Base-by-base conservation (phyloP, 2,113 vertebrate species). In the Coreoperca whiteheadi region DNA sequence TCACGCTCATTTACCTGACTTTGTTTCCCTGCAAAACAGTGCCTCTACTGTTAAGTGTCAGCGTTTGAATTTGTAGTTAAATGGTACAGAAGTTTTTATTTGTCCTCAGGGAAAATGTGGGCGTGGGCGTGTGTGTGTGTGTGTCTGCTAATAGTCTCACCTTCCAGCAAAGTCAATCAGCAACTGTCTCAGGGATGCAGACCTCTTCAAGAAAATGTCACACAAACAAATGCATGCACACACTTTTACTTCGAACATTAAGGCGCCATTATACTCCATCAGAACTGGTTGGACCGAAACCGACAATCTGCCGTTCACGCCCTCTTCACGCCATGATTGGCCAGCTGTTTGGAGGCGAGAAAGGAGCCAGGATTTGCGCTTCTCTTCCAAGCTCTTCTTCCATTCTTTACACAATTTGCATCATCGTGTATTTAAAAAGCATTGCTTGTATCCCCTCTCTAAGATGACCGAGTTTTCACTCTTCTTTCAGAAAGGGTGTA, bases 51-150 rank as follows among this genome's bases (percentile, higher is more conserved):
- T 63, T 59, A 25, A n/a, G 46, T 50, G 46, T 56, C 61, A 37
- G 43, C 46, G 83, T 54, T 48, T 77, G 41, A 86, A 86, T 67
- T 79, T 75, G 50, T 79, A 73, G 41, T 74, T 64, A 48, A 71
- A 72, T 80, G 66, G 57, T 46, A 73, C 21, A 65, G 67, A 65
- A 20, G 43, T 53, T 81, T 85, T 74, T 86, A 46, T 91, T 86
- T 90, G 57, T 72, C 68, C 64, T 15, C n/a, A 43, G 67, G 77
- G 76, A 64, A 65, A 86, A 80, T 67, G 51, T 70, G 20, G 30
- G 54, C n/a, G n/a, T n/a, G n/a, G n/a, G n/a, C n/a, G n/a, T 4
- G 48, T 41, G n/a, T 51, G 25, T 46, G 46, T 48, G 37, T 79
- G 28, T 46, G 80, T 41, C 30, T 70, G 63, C 60, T 53, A 30